Base-by-base conservation (phyloP, 2,888 invertebrate genomes). In the Heliconius sara region DNA sequence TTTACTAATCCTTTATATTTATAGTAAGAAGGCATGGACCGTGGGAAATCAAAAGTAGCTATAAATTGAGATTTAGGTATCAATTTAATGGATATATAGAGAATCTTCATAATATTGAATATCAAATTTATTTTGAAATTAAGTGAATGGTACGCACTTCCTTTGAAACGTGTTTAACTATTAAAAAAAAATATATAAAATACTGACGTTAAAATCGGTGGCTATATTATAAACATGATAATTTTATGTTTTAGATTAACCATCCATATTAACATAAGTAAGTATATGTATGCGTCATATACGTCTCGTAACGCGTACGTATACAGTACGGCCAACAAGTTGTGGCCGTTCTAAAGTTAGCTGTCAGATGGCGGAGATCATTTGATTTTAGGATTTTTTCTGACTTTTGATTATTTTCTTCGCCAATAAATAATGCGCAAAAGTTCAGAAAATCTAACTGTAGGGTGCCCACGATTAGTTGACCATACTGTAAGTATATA, bases 41-140 rank as follows among this genome's bases (percentile, higher is more conserved):
- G 83, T 83, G 83, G 81, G 83, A 82, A 82, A 70, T 25, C n/a
- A 43, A 47, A 70, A 47, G 52, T 52, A 52, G 0, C n/a, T 47
- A 70, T 70, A 3, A 16, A 70, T 70, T 70, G 25, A 70, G 70
- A 70, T 70, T 70, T 70, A 70, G 9, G 6, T 70, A 70, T 70
- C 25, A 43, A 43, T 43, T 68, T 43, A 43, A 39, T 25, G 43
- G 47, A 47, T 70, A 43, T 3, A 19, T 47, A 47, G 27, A 70
- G 13, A 70, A 25, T 47, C n/a, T 43, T 70, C 68, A 43, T 70
- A 39, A 70, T 43, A 25, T 39, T 25, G 43, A 43, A 39, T 16
- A 6, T 43, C 25, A 22, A 47, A 19, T 70, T 47, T 43, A 3
- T 27, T 2, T 70, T 70, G 6, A 7, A 19, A 47, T 70, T 2